Conservation (phyloP, 2,797 vertebrate species). For the Paratrypauchen microcephalus region DNA sequence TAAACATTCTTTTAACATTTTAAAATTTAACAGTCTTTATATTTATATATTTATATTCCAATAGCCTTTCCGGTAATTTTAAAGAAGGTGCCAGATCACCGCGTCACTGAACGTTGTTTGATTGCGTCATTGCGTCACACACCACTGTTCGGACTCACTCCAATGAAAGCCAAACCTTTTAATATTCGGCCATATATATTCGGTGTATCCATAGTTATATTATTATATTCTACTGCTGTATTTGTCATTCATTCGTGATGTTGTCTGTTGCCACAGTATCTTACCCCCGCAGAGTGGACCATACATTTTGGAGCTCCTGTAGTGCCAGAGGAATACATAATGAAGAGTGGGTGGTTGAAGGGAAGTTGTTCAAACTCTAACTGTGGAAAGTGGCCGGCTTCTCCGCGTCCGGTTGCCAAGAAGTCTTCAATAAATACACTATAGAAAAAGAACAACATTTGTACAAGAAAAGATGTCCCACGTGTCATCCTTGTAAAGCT, state of each 20-base stretch:
- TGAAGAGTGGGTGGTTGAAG: slow-evolving; percentile 90
- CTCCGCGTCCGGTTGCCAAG: slow-evolving; percentile 75
- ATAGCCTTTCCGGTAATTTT: too few species aligned
- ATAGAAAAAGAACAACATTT: slow-evolving; percentile 13
- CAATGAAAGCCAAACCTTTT: too few species aligned
- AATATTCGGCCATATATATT: too few species aligned
- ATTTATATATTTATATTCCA: too few species aligned
- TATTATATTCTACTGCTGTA: too few species aligned
- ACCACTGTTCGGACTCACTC: too few species aligned
- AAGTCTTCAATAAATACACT: slow-evolving; percentile 94
- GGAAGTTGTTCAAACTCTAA: slow-evolving; percentile 97
- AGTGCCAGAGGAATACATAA: slow-evolving; percentile 96
- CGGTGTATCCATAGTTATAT: too few species aligned
- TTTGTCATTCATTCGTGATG: neutral
- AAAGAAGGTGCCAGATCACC: too few species aligned
- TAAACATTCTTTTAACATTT: too few species aligned
- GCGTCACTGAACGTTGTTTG: too few species aligned
- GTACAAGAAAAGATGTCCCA: accelerated
- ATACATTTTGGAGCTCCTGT: slow-evolving; percentile 97
- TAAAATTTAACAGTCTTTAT: too few species aligned
- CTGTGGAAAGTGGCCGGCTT: slow-evolving; percentile 87
- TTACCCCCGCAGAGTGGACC: slow-evolving; percentile 96
- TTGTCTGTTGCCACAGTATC: slow-evolving; percentile 40
- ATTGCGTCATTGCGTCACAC: too few species aligned
- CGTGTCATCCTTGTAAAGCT: neutral